A percentile compares a stretch with the other conserved stretches of the same genome.
phyloP scores from a whole-genome alignment of 2,888 invertebrate genomes.

The Hoplodrina blanda region DNA sequence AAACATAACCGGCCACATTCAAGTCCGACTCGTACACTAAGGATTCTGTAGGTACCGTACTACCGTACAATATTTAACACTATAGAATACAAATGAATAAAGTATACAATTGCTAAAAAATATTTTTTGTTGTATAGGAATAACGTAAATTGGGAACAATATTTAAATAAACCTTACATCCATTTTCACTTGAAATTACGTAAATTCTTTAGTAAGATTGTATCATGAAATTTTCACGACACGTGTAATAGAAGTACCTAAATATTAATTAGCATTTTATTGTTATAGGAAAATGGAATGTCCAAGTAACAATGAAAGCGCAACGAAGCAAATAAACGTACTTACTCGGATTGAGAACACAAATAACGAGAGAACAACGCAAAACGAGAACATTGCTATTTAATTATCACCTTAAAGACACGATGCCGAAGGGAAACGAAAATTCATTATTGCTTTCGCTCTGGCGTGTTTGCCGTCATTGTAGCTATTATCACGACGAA shows the following conservation, averaged over 20 bases:
- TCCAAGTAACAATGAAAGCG: constrained; percentile 36
- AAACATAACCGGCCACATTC: no score
- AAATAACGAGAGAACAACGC: constrained; percentile 27
- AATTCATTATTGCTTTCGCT: constrained; percentile 46
- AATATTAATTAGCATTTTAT: constrained; percentile 33
- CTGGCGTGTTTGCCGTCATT: constrained; percentile 38
- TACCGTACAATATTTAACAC: no score
- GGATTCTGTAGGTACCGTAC: no score
- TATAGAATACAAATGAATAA: no score
- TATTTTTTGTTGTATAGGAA: no score
- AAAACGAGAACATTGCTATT: constrained; percentile 41
- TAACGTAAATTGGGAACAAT: no score
- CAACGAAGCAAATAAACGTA: constrained; percentile 38
- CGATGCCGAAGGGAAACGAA: constrained; percentile 26
- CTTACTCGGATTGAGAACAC: constrained; percentile 31
- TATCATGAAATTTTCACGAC: no score
- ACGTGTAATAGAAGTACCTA: constrained; percentile 10
- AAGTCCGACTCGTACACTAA: no score
- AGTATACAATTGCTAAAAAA: no score
- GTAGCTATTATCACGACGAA: constrained; percentile 25
- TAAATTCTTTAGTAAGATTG: no score
- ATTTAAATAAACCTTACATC: no score
- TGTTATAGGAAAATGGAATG: constrained; percentile 37
- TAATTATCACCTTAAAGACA: constrained; percentile 48
- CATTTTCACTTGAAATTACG: no score